phyloP scores from a whole-genome alignment of 2,113 vertebrate genomes.

The Neodon shergylaensis region DNA sequence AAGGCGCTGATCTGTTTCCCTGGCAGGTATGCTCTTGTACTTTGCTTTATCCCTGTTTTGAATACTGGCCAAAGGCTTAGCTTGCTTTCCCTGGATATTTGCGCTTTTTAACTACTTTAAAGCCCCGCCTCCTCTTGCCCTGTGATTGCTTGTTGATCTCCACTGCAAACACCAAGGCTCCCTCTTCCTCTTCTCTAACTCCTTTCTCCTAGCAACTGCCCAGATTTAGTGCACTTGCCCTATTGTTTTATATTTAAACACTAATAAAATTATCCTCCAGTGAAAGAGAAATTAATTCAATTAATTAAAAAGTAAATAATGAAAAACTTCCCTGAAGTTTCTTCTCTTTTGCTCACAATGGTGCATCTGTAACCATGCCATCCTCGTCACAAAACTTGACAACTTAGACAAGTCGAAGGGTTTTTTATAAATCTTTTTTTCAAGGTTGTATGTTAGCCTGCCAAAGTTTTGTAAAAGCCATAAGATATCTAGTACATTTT shows the following conservation, averaged over 20 bases:
- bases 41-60: background rate
- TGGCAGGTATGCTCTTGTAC: background rate
- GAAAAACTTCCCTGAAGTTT: background rate
- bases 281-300: background rate
- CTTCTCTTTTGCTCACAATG: background rate
- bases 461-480: background rate
- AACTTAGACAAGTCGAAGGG: background rate
- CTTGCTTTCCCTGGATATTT: background rate
- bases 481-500: background rate
- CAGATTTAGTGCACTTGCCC: background rate
- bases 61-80: background rate
- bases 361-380: background rate
- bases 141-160: background rate
- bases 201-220: background rate
- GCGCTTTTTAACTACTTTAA: background rate
- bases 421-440: conserved; percentile 1
- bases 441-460: background rate
- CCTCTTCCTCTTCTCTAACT: background rate
- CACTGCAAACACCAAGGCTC: background rate
- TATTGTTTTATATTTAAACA: background rate
- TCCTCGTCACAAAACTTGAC: background rate
- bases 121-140: background rate
- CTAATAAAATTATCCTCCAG: background rate
- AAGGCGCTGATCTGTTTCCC: background rate
- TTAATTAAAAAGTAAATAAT: background rate